Percentiles rank a stretch among this genome's conserved stretches.
These are phyloP conservation scores for Columba livia DNA, from an alignment of 2,113 vertebrate genomes.

Conservation along the genomic window DNA sequence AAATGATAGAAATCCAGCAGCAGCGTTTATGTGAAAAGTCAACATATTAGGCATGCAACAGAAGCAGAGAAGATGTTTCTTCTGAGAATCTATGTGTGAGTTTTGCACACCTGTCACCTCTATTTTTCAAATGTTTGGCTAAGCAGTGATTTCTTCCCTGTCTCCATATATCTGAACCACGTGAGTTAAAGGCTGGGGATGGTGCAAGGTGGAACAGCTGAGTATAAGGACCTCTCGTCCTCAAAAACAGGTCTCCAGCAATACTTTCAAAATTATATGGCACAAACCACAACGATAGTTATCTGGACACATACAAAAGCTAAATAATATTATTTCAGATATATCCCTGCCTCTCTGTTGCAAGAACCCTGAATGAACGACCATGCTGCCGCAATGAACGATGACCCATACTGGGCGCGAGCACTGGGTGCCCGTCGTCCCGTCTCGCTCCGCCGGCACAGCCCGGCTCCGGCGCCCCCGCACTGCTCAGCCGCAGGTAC, in stretches of 20 bases:
- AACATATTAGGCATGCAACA: background rate
- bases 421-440: background rate
- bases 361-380: background rate
- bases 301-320: background rate
- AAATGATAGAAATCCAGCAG: background rate
- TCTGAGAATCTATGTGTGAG: background rate
- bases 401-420: background rate
- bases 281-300: background rate
- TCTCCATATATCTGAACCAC: background rate
- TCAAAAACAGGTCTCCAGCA: background rate
- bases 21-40: background rate
- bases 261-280: background rate
- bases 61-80: background rate
- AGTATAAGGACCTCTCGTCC: background rate
- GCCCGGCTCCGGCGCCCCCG: background rate
- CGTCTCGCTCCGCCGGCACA: background rate
- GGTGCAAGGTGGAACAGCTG: background rate
- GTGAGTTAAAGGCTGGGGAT: background rate
- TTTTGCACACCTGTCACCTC: background rate
- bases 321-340: background rate
- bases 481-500: background rate
- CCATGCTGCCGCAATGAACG: rapidly evolving
- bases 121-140: background rate
- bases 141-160: background rate
- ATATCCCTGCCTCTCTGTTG: background rate